phyloP scores from a whole-genome alignment of 2,797 vertebrate species.

The Pelochelys cantorii region DNA sequence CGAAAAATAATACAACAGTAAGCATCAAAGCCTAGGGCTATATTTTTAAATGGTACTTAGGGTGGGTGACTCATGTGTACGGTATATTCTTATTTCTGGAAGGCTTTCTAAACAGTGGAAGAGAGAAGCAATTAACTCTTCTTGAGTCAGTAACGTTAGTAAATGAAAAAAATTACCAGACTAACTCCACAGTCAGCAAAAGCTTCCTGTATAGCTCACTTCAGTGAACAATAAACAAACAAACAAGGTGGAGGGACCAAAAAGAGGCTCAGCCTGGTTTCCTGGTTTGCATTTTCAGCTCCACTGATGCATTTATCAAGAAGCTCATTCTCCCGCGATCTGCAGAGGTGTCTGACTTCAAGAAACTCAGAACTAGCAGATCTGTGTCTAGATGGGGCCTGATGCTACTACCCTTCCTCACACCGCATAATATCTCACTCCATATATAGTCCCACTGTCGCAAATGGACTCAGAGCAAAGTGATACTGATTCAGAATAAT shows the following conservation, averaged over 20 bases:
- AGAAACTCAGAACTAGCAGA: not conserved
- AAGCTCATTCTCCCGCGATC: constrained; percentile 46
- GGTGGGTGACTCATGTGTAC: constrained; percentile 20
- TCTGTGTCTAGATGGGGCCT: not conserved
- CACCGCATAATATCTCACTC: not conserved
- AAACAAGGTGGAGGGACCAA: constrained; percentile 21
- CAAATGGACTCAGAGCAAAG: accelerated
- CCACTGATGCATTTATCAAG: constrained; percentile 46
- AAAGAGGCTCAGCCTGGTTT: constrained; percentile 74
- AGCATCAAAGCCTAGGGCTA: constrained; percentile 51
- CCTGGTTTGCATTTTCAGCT: constrained; percentile 61
- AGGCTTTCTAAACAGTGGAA: not conserved
- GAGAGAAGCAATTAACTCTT: constrained; percentile 44
- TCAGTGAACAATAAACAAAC: constrained; percentile 41
- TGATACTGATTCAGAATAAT: accelerated
- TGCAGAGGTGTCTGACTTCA: constrained; percentile 17
- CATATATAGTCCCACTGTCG: accelerated
- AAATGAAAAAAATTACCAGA: constrained; percentile 39
- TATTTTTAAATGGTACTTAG: constrained; percentile 44
- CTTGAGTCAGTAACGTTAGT: constrained; percentile 25
- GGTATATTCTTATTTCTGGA: not conserved
- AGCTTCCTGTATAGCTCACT: constrained; percentile 33
- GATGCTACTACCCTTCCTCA: not conserved
- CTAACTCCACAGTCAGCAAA: constrained; percentile 46
- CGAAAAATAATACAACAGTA: constrained; percentile 50